These are phyloP conservation scores for Drosophila paulistorum DNA, from an alignment of 1,140 invertebrate genomes.

Conservation along the genomic window DNA sequence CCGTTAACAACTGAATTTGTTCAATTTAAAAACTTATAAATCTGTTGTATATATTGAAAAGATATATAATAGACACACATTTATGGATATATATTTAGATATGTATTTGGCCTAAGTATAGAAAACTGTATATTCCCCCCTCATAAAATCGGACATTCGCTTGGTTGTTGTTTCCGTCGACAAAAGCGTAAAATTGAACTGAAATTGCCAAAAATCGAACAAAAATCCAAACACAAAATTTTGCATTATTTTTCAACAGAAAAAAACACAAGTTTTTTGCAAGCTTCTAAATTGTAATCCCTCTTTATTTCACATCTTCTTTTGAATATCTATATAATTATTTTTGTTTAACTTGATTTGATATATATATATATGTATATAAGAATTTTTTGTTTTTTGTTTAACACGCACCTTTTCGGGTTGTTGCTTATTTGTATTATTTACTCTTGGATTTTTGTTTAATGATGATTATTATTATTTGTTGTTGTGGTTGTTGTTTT, in stretches of 20 bases:
- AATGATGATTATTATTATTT: conserved; percentile 7
- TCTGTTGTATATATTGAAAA: conserved; percentile 50
- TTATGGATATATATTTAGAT: conserved; percentile 49
- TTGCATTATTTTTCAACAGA: conserved; percentile 22
- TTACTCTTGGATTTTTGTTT: conserved; percentile 6
- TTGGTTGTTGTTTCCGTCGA: conserved; percentile 60
- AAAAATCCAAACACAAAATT: background rate
- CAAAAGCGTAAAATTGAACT: conserved; percentile 35
- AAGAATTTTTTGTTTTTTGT: conserved; percentile 1
- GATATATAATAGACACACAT: conserved; percentile 16
- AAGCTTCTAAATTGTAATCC: conserved; percentile 27
- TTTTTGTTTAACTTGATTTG: conserved; percentile 42
- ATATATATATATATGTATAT: background rate
- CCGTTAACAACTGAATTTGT: conserved; percentile 70
- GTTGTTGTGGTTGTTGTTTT: background rate
- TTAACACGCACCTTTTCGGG: conserved; percentile 65
- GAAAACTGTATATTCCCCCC: conserved; percentile 51
- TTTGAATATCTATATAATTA: conserved; percentile 24
- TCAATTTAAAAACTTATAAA: conserved; percentile 71
- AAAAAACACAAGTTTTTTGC: background rate
- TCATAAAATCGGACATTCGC: conserved; percentile 60
- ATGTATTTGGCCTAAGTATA: conserved; percentile 46
- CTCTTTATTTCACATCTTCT: background rate
- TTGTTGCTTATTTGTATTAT: conserved; percentile 22
- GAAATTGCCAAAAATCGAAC: conserved; percentile 1